Evolutionary conservation across 2,797 vertebrate genomes (phyloP), one percentile per base, ranked within the genome.

Genomic region (Pyrrhura leucotis): DNA sequence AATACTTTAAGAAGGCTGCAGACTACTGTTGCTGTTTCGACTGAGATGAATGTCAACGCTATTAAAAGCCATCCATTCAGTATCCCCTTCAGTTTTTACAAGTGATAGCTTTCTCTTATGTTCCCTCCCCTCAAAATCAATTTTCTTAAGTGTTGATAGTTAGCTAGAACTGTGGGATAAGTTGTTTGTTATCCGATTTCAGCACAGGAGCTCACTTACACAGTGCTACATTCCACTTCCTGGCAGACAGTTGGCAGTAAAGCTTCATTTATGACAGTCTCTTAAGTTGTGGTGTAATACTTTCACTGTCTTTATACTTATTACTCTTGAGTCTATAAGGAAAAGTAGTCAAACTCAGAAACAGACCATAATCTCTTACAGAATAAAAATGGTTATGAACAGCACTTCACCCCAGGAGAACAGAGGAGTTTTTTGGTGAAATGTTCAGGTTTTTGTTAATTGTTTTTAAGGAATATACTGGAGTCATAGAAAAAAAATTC

Each of bases 211-310:
- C n/a, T 85, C 53, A 29, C 33, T 67, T 35, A 65, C 18, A 26
- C 42, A 62, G 40, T 37, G 40, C 58, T 35, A 10, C 3, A 15
- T 61, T 88, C 58, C 59, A 51, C 11, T 4, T 84, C 42, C 45
- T 68, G 44, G 77, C 53, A 93, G 89, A 39, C 44, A 93, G 80
- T 73, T 75, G 73, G 80, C 86, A 93, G 77, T 42, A 90, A 40
- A 93, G 71, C 28, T 66, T 80, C 47, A 83, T 77, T 93, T 90
- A 79, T 4, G 3, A 51, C 29, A 72, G 8, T n/a, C 13, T 29
- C 18, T 59, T 84, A 61, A 59, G 44, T 25, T 59, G 12, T 4
- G 65, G 17, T 62, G 58, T 6, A 73, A 76, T 45, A 56, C 6
- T 47, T 79, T 35, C 59, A 47, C 45, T 71, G 62, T 59, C n/a